A percentile compares a stretch with the other conserved stretches of the same genome.
Conservation (phyloP, 64 coral and sea anemone genomes). For the Actinia tenebrosa region DNA sequence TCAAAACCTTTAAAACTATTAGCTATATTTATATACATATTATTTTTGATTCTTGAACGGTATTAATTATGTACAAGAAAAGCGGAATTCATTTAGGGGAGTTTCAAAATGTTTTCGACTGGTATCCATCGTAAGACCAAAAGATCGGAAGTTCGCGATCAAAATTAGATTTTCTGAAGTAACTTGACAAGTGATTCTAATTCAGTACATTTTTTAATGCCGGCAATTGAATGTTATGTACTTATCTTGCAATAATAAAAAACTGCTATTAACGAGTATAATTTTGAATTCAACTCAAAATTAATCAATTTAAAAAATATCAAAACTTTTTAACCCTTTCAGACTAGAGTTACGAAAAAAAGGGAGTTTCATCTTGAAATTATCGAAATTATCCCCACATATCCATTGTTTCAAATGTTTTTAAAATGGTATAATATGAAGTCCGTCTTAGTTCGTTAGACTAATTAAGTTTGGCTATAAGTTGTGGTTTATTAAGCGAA, state of each 20-base stretch:
- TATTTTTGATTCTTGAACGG: neutral
- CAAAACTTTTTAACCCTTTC: neutral
- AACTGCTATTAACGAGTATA: neutral
- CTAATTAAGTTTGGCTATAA: neutral
- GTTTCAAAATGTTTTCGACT: neutral
- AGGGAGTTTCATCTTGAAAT: neutral
- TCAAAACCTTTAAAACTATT: neutral
- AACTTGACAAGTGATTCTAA: neutral
- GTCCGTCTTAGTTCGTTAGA: neutral
- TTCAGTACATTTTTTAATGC: neutral
- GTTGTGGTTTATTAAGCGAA: neutral
- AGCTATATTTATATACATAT: conserved; percentile 11
- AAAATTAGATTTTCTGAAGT: neutral
- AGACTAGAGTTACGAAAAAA: neutral
- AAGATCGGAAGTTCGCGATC: neutral
- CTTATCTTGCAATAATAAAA: neutral
- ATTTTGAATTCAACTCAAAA: neutral
- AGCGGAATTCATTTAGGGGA: too few relatives aligned
- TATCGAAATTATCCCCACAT: neutral
- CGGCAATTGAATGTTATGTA: neutral
- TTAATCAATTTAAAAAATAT: too few relatives aligned
- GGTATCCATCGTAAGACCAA: neutral
- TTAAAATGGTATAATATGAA: conserved; percentile 13
- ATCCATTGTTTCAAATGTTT: conserved; percentile 8
- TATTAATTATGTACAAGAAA: neutral